Evolutionary conservation across 1,140 invertebrate species (phyloP).

Genomic region (Drosophila athabasca): DNA sequence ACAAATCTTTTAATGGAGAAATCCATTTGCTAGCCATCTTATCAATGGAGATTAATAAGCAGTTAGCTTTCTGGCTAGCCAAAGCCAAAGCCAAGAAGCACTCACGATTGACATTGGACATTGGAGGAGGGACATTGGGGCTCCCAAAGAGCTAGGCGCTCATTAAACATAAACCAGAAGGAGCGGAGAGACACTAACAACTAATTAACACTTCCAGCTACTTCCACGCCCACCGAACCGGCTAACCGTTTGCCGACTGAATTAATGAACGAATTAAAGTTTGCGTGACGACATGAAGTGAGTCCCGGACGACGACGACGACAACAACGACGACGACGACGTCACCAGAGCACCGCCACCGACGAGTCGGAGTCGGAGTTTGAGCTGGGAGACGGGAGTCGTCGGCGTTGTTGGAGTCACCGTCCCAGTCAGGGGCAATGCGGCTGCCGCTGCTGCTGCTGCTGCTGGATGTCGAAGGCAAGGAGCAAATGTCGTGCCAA

Average conservation of each 20-base stretch:
- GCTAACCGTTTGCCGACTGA: constrained; percentile 72
- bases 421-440: constrained; percentile 4
- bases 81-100: constrained; percentile 21
- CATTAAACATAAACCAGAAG: constrained; percentile 47
- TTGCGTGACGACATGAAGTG: constrained; percentile 78
- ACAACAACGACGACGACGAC: not conserved
- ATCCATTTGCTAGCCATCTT: constrained; percentile 27
- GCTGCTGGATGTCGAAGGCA: constrained; percentile 25
- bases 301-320: constrained; percentile 24
- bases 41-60: constrained; percentile 52
- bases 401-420: too few species aligned
- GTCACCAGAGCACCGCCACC: constrained; percentile 37
- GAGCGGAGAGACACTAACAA: constrained; percentile 60
- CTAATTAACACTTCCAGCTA: constrained; percentile 81
- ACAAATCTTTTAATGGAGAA: constrained; percentile 14
- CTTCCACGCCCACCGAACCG: constrained; percentile 73
- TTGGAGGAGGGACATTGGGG: constrained; percentile 3
- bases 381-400: constrained; percentile 12
- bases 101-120: constrained; percentile 60
- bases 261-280: constrained; percentile 78
- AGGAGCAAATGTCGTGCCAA: constrained; percentile 78
- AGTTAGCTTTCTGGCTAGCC: constrained; percentile 3
- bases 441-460: too few species aligned
- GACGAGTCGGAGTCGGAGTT: constrained; percentile 9
- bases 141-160: constrained; percentile 41